Evolutionary conservation across 2,113 vertebrate genomes (phyloP).

Genomic region (Macroglossus sobrinus): DNA sequence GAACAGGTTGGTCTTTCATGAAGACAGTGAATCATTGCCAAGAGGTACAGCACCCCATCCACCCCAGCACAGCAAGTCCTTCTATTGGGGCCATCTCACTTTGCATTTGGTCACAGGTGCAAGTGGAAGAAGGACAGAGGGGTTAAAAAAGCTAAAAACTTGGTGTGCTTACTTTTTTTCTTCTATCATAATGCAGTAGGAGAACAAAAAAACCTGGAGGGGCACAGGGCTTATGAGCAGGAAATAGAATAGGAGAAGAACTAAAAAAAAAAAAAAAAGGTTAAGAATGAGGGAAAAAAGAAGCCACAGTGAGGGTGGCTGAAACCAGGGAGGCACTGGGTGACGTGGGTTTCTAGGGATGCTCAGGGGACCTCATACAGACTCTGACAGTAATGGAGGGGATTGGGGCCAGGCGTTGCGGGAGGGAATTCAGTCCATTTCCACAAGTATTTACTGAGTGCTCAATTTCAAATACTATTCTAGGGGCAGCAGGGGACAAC

Average conservation of each 20-base stretch:
- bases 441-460: background rate
- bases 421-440: background rate
- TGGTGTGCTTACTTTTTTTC: background rate
- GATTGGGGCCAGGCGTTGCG: fast-evolving
- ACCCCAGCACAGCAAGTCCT: background rate
- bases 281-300: background rate
- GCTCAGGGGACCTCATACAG: background rate
- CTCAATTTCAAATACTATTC: background rate
- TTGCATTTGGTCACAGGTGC: background rate
- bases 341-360: background rate
- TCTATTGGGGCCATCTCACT: background rate
- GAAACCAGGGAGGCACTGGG: background rate
- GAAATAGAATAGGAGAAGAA: background rate
- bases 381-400: background rate
- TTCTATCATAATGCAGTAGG: background rate
- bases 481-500: too few species aligned
- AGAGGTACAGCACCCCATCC: background rate
- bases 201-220: background rate
- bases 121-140: background rate
- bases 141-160: background rate
- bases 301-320: background rate
- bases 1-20: background rate
- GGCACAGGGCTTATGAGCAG: background rate
- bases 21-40: background rate
- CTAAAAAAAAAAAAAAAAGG: background rate